A percentile compares a stretch with the other conserved stretches of the same genome.
phyloP scores from a whole-genome alignment of 2,797 vertebrate genomes.

The Malurus splendens region DNA sequence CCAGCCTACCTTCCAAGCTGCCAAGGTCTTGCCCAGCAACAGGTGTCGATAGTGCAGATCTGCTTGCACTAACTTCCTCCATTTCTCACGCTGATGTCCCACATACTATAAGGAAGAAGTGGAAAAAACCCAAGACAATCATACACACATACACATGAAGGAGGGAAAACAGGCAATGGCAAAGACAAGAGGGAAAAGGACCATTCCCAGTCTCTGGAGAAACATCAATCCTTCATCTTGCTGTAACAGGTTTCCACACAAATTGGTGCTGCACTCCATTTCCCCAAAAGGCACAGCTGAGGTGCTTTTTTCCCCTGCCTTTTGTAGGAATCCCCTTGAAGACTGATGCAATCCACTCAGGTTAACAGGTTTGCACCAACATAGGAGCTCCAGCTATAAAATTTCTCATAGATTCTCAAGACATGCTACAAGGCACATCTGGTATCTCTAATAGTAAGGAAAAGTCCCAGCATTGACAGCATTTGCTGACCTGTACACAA shows the following conservation, averaged over 20 bases:
- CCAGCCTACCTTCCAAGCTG: slow-evolving; percentile 78
- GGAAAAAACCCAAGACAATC: not conserved
- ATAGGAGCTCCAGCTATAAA: not conserved
- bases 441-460: not conserved
- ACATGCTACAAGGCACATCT: not conserved
- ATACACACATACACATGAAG: not conserved
- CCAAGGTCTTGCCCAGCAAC: slow-evolving; percentile 65
- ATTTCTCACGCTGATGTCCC: slow-evolving; percentile 61
- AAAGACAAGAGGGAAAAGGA: not conserved
- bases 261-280: not conserved
- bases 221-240: not conserved
- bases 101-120: slow-evolving; percentile 67
- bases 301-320: not conserved
- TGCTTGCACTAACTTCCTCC: slow-evolving; percentile 56
- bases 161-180: not conserved
- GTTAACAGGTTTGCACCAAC: not conserved
- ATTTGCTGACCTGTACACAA: not conserved
- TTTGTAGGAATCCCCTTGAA: not conserved
- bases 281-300: not conserved
- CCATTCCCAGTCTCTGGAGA: not conserved
- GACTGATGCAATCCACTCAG: not conserved
- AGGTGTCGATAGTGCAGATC: slow-evolving; percentile 55
- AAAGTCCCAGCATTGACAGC: not conserved
- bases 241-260: not conserved
- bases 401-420: not conserved